Base-by-base conservation (phyloP, 2,113 vertebrate species). In the Anarrhichthys ocellatus region DNA sequence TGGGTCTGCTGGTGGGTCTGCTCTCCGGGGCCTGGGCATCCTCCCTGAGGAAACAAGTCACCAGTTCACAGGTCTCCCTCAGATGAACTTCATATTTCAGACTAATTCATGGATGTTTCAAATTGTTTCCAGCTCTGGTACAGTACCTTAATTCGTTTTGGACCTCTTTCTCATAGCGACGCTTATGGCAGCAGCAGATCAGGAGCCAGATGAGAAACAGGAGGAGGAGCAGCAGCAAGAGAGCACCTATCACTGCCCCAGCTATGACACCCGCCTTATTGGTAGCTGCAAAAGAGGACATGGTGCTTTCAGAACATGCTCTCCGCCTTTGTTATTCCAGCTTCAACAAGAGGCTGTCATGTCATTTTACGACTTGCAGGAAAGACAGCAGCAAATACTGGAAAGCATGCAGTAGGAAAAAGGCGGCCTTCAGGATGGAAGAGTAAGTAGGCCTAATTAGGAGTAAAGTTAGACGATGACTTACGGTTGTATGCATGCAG, bases 151-250 rank as follows among this genome's bases (percentile, higher is more conserved):
- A 95, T 82, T 97, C 97, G 79, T 96, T 96, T 38, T 95, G 92
- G 6, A 94, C 73, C 89, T 97, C 97, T 62, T 96, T 95, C 81
- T 95, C 78, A 24, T 95, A 95, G 38, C 88, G 73, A 5, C 90
- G 92, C 82, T 96, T 96, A 46, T 93, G 91, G 89, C 95, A 96
- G 87, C 95, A 96, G 92, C 95, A 96, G 90, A 95, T 29, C 81
- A 96, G 88, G 64, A 96, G 95, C 96, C 96, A 97, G 91, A 97
- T 94, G 87, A 96, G 95, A 18, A 97, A 36, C n/a, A 96, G 78
- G 64, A 98, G 94, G 54, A 96, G 94, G 22, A 95, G 94, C 48
- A 96, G 65, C 75, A 96, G 79, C 80, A 98, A 86, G 75, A 97
- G 40, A 2, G 95, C 93, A 20, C 96, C 96, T 50, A 98, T 94